phyloP scores from a whole-genome alignment of 2,797 vertebrate species.

The Staurois parvus region DNA sequence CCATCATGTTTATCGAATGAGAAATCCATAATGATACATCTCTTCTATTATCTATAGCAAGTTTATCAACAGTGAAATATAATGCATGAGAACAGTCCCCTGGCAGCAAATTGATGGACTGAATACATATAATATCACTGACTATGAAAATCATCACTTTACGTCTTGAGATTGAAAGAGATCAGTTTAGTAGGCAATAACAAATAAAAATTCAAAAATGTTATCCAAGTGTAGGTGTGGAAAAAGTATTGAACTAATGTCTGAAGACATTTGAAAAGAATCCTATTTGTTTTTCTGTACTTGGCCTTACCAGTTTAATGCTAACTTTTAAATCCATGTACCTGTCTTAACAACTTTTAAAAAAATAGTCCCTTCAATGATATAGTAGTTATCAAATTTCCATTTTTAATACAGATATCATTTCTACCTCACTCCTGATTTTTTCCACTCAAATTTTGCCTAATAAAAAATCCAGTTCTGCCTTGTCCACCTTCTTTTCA shows the following conservation, averaged over 20 bases:
- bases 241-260: background rate
- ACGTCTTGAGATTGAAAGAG: background rate
- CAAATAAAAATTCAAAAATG: background rate
- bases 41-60: constrained; percentile 47
- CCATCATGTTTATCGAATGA: constrained; percentile 52
- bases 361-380: too few relatives aligned
- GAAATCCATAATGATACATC: constrained; percentile 57
- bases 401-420: too few relatives aligned
- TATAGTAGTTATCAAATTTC: too few relatives aligned
- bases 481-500: too few relatives aligned
- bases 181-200: background rate
- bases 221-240: background rate
- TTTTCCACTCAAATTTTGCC: too few relatives aligned
- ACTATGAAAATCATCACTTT: background rate
- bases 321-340: too few relatives aligned
- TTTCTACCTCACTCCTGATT: too few relatives aligned
- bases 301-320: background rate
- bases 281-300: too few relatives aligned
- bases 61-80: constrained; percentile 53
- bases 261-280: background rate
- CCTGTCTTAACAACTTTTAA: too few relatives aligned
- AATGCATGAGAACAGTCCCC: constrained; percentile 28
- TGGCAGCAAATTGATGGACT: constrained; percentile 33
- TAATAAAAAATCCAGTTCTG: too few relatives aligned
- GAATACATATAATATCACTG: constrained; percentile 18